Percentiles rank a stretch among this genome's conserved stretches.
Evolutionary conservation across 2,113 vertebrate species (phyloP).

Genomic region (Melierax canorus): DNA sequence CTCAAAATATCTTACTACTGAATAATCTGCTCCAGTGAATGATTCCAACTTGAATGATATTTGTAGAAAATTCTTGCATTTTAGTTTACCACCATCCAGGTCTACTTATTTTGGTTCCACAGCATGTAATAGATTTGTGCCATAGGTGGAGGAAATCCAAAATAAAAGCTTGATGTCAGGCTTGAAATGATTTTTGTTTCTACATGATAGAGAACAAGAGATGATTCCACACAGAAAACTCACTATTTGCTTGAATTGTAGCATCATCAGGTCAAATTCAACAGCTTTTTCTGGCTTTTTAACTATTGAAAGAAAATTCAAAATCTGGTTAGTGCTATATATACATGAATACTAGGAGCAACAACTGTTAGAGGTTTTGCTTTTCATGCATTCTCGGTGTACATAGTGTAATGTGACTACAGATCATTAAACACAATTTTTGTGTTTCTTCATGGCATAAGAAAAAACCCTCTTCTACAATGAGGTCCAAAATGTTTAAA

Average conservation of each 20-base stretch:
- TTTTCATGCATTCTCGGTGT: neutral
- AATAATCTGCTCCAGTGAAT: neutral
- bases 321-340: neutral
- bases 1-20: neutral
- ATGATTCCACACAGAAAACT: neutral
- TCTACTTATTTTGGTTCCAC: neutral
- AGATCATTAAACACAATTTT: neutral
- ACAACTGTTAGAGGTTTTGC: neutral
- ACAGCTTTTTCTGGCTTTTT: neutral
- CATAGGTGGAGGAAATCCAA: neutral
- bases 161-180: neutral
- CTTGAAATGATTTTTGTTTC: neutral
- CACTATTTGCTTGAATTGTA: neutral
- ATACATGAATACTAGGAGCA: neutral
- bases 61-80: neutral
- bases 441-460: neutral
- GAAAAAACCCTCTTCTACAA: neutral
- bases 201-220: neutral
- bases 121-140: accelerated
- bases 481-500: neutral
- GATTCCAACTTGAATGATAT: neutral
- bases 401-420: neutral
- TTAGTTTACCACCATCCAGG: neutral
- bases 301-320: neutral
- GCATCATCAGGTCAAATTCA: neutral